Base-by-base conservation (phyloP, 2,888 invertebrate genomes). In the Proisotoma minuta region DNA sequence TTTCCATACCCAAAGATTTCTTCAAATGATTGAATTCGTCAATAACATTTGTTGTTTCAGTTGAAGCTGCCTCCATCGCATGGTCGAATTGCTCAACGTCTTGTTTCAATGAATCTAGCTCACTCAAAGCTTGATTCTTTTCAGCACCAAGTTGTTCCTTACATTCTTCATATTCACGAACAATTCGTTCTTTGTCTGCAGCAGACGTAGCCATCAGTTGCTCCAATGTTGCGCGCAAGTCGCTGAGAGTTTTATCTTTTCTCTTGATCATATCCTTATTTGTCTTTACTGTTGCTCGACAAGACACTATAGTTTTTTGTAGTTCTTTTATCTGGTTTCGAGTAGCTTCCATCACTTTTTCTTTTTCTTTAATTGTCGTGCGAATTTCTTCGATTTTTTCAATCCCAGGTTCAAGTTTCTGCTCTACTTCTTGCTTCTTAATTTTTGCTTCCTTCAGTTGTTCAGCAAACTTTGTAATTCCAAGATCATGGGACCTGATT, bases 71-170 rank as follows among this genome's bases (percentile, higher is more conserved):
- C 20, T 64, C 66, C 4, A 40, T 59, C 0, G 60, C 63, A 28
- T 40, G 18, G 12, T 51, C 51, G 28, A 69, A 66, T 26, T 64
- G 64, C 2, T 66, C 66, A 18, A 50, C 58, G 43, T 69, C 66
- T 3, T 34, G 3, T 43, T 63, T 59, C 2, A 66, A n/a, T 5
- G 62, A 39, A 1, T 57, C 60, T 3, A 57, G 8, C 10, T 40
- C 27, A 18, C 62, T 20, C 15, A 56, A 3, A n/a, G 51, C 29
- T 8, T 27, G 26, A 2, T 29, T 10, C 18, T 28, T 57, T 26
- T 53, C 47, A 8, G 23, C 28, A 3, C 43, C 43, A 1, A 67
- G 18, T 18, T 56, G 24, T 23, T n/a, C 8, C 39, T 63, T 65
- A 5, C 58, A 65, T 22, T 49, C 56, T 3, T 12, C 15, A n/a